Base-by-base conservation (phyloP, 2,888 invertebrate genomes). In the Caenorhabditis doughertyi region DNA sequence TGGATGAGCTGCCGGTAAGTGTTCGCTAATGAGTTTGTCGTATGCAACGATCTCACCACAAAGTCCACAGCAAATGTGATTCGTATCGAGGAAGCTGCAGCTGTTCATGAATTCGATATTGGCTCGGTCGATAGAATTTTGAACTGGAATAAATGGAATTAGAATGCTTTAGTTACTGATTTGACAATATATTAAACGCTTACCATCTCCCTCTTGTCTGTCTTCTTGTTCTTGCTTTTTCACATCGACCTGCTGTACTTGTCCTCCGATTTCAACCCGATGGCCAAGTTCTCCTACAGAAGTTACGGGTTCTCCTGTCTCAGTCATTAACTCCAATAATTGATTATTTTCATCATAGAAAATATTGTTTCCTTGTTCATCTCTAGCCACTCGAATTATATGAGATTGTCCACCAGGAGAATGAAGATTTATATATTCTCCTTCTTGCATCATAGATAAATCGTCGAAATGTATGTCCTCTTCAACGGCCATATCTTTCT, bases 1-100 rank as follows among this genome's bases (percentile, higher is more conserved):
- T 0, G 91, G 91, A 81, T 91, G 91, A 29, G 81, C 71, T 51
- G 68, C 83, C 9, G 90, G 90, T 8, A 91, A 77, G 74, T 91
- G 91, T 11, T 89, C 89, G 39, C 58, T 72, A 65, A 90, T 74
- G 18, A 92, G 81, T 2, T 51, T 70, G 27, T 89, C 89, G 56
- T 91, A 91, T 25, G 85, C 86, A 21, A 91, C 90, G 32, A 91
- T 88, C 56, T 90, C 90, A 11, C 91, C 90, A 65, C 91, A 91
- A 29, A 91, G 74, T 0, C 91, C 91, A 58, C 91, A 91, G 73
- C 90, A 87, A 56, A 91, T 84, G 73, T 91, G 84, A 67, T 86
- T 84, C 11, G 68, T 84, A 76, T 89, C 87, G 27, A 88, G 84
- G 62, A 88, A 89, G 65, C 88, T 89, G 27, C 60, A 60, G 0